A percentile compares a stretch with the other conserved stretches of the same genome.
Conservation (phyloP, 2,888 invertebrate species). For the Steromphala cineraria region DNA sequence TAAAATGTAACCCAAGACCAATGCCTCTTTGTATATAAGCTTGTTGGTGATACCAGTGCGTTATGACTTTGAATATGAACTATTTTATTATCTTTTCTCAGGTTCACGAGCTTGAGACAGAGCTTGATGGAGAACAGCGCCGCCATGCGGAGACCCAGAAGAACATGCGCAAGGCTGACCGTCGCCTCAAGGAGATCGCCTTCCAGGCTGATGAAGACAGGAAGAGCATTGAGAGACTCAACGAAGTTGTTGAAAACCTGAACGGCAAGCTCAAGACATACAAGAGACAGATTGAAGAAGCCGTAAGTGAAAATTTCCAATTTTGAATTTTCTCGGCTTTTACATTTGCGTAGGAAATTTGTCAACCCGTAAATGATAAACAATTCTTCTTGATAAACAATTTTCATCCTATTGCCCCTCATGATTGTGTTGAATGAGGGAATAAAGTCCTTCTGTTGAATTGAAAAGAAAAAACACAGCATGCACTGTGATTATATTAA, state of each 20-base stretch:
- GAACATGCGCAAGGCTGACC: slow-evolving; percentile 97
- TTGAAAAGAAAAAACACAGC: no score
- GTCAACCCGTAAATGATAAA: no score
- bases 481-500: no score
- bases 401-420: no score
- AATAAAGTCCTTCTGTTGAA: no score
- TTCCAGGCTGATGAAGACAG: slow-evolving; percentile 91
- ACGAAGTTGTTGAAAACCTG: slow-evolving; percentile 99
- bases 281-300: slow-evolving; percentile 99
- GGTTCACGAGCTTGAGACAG: slow-evolving; percentile 79
- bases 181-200: slow-evolving; percentile 95
- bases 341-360: no score
- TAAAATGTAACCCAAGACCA: no score
- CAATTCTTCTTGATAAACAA: no score
- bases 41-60: no score
- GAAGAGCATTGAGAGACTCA: slow-evolving; percentile 99
- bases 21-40: no score
- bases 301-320: slow-evolving; percentile 79
- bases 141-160: slow-evolving; percentile 99
- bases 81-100: slow-evolving; percentile 11
- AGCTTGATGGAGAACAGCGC: slow-evolving; percentile 98
- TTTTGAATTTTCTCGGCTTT: not conserved
- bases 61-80: no score
- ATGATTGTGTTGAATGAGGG: no score
- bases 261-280: slow-evolving; percentile 99